Evolutionary conservation across 2,797 vertebrate genomes (phyloP).

Genomic region (Salmo trutta): DNA sequence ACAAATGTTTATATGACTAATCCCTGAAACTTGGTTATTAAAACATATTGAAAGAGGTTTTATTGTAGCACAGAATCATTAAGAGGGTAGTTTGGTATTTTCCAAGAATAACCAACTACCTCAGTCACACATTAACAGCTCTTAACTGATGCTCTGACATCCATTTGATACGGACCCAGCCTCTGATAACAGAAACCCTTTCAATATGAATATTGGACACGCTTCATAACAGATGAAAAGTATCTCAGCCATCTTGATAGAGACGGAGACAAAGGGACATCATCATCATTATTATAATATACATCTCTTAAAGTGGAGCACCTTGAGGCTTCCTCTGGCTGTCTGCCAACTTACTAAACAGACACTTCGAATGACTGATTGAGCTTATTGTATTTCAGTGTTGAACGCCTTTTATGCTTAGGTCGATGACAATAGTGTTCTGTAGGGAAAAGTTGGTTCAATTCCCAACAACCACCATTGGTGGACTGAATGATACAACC

Average conservation of each 20-base stretch:
- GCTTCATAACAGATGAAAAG: conserved; percentile 63
- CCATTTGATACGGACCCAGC: conserved; percentile 30
- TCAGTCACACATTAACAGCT: background rate
- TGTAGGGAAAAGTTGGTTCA: no score
- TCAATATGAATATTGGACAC: conserved; percentile 60
- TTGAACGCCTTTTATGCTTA: background rate
- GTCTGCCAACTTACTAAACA: background rate
- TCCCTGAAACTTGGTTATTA: background rate
- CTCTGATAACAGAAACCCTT: conserved; percentile 23
- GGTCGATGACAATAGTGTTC: no score
- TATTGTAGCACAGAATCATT: background rate
- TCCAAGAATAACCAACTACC: conserved; percentile 23
- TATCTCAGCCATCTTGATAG: conserved; percentile 31
- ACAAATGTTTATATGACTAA: background rate
- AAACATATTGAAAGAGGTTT: background rate
- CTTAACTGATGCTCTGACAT: conserved; percentile 7
- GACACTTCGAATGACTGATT: background rate
- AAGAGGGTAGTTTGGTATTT: background rate
- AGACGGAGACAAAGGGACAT: conserved; percentile 37
- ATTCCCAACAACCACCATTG: no score
- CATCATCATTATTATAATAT: conserved; percentile 47
- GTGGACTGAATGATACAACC: background rate
- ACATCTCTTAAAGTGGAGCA: conserved; percentile 45
- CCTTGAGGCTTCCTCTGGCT: conserved; percentile 38
- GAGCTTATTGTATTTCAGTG: background rate